Evolutionary conservation across 2,113 vertebrate species (phyloP).

Genomic region (Sula dactylatra): DNA sequence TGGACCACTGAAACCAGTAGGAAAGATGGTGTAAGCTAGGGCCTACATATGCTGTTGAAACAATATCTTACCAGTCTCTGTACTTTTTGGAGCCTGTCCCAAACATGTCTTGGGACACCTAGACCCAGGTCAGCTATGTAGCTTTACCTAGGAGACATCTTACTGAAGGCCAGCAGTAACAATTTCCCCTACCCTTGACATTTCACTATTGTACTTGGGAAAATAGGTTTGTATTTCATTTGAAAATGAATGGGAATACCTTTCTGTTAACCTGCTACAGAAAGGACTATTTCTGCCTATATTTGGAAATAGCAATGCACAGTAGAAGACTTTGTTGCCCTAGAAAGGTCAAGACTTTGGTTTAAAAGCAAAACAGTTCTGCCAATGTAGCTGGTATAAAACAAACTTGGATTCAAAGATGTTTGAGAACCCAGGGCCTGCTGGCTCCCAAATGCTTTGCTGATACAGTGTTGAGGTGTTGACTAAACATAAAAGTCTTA

Average conservation of each 20-base stretch:
- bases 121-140: neutral
- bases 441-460: neutral
- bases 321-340: neutral
- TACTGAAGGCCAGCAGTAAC: neutral
- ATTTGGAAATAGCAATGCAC: neutral
- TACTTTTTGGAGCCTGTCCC: neutral
- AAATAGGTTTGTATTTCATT: neutral
- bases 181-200: neutral
- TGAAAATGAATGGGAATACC: neutral
- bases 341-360: neutral
- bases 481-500: neutral
- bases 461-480: neutral
- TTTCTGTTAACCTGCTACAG: neutral
- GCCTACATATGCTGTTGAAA: neutral
- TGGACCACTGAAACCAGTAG: neutral
- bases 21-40: neutral
- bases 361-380: neutral
- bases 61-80: neutral
- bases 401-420: neutral
- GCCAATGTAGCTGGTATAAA: neutral
- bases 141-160: neutral
- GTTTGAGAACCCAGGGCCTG: neutral
- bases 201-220: neutral
- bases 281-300: neutral
- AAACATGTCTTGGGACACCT: accelerated